Evolutionary conservation across 1,140 invertebrate genomes (phyloP).

Genomic region (Psix sp.): DNA sequence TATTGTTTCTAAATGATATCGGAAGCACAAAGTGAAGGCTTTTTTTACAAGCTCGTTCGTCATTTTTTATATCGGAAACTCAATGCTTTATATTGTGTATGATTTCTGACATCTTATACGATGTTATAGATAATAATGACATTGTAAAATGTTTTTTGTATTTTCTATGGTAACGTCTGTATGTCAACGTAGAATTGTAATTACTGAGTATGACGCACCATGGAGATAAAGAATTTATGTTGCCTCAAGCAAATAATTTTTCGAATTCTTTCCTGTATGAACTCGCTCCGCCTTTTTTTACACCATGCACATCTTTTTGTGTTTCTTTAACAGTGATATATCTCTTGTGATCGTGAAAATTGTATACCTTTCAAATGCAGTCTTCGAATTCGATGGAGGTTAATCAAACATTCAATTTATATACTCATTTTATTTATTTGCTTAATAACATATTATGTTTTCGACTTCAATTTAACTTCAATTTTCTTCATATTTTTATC

Average conservation of each 20-base stretch:
- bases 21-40: too few relatives aligned
- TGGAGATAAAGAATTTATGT: conserved; percentile 39
- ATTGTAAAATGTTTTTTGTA: conserved; percentile 15
- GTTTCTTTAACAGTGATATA: background rate
- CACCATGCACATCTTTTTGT: conserved; percentile 29
- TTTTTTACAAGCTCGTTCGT: background rate
- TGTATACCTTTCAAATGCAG: too few relatives aligned
- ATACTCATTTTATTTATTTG: too few relatives aligned
- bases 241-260: conserved; percentile 30
- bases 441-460: too few relatives aligned
- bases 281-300: conserved; percentile 27
- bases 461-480: too few relatives aligned
- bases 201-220: conserved; percentile 17
- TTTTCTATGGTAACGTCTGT: conserved; percentile 10
- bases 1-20: too few relatives aligned
- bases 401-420: too few relatives aligned
- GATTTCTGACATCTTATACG: background rate
- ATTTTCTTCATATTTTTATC: too few relatives aligned
- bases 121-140: conserved; percentile 34
- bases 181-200: conserved; percentile 41
- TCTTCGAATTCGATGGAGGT: too few relatives aligned
- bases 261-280: conserved; percentile 11
- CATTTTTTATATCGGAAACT: background rate
- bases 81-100: background rate
- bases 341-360: background rate